Base-by-base conservation (phyloP, 2,888 invertebrate species). In the Xestia rhomboidea region DNA sequence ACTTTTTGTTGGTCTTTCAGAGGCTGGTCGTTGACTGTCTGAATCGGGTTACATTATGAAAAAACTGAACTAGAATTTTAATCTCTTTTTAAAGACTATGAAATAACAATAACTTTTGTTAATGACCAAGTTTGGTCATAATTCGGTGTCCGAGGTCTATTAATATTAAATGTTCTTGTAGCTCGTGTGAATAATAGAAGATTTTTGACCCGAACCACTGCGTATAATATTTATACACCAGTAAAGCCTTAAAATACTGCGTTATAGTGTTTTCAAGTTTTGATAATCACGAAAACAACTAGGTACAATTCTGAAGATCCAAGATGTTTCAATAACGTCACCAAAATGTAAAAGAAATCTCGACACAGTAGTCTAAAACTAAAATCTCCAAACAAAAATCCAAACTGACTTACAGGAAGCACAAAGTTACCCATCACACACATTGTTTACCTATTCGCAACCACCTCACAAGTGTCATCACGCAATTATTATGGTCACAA, bases 401-500 rank as follows among this genome's bases (percentile, higher is more conserved):
- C 24, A 62, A 70, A 79, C 34, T 27, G 18, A 57, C 57, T n/a
- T 49, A 60, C 34, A 76, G 71, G 71, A 66, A 76, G 15, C 3
- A 67, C 49, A 67, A 75, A 51, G 49, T 34, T 41, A 57, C 44
- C 18, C 49, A 41, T n/a, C 57, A 80, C 41, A 64, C 34, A 68
- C 63, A n/a, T 80, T 75, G 60, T 67, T 67, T 66, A 30, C 54
- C 51, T 46, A 84, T 88, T 84, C 68, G 34, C 64, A 88, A 75
- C 63, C 84, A 84, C 13, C 67, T 77, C 86, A 83, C 82, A 69
- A 79, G 84, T 86, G 75, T 72, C 83, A 73, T 83, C 82, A 81
- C 24, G 64, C 68, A 68, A 77, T 77, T 60, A 80, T 76, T 86
- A 90, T 89, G 88, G 90, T 88, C 87, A 86, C 79, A 90, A 86